Evolutionary conservation across 2,797 vertebrate species (phyloP).

Genomic region (Cuniculus paca): DNA sequence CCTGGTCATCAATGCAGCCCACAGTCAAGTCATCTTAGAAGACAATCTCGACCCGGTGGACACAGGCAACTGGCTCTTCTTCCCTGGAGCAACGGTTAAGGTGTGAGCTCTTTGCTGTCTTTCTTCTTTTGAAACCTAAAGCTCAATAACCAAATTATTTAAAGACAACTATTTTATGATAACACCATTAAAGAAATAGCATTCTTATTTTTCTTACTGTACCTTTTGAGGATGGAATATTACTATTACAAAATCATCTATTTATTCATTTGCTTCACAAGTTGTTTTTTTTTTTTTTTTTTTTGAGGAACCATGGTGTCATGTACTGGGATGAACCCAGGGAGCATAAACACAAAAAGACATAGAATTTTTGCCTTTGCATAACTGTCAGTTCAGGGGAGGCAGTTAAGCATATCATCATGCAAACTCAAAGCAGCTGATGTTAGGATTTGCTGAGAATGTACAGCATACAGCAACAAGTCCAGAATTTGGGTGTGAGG

Average conservation of each 20-base stretch:
- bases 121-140: slow-evolving; percentile 33
- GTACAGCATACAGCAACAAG: not conserved
- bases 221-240: slow-evolving; percentile 5
- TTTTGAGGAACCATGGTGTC: not conserved
- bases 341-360: not conserved
- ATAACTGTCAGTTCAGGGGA: not conserved
- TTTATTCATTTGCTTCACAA: not conserved
- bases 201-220: not conserved
- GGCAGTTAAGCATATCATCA: not conserved
- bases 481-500: not conserved
- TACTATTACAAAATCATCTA: not conserved
- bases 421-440: not conserved
- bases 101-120: slow-evolving; percentile 87
- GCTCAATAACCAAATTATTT: not conserved
- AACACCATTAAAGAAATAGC: not conserved
- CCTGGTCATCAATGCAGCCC: slow-evolving; percentile 95
- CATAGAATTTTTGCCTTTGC: not conserved
- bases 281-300: not conserved
- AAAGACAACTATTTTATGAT: slow-evolving; percentile 7
- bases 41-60: slow-evolving; percentile 97
- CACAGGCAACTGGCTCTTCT: slow-evolving; percentile 99
- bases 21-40: slow-evolving; percentile 95
- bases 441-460: not conserved
- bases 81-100: slow-evolving; percentile 98
- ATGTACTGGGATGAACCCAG: not conserved